phyloP scores from a whole-genome alignment of 2,113 vertebrate species.

The Sclerurus mexicanus region DNA sequence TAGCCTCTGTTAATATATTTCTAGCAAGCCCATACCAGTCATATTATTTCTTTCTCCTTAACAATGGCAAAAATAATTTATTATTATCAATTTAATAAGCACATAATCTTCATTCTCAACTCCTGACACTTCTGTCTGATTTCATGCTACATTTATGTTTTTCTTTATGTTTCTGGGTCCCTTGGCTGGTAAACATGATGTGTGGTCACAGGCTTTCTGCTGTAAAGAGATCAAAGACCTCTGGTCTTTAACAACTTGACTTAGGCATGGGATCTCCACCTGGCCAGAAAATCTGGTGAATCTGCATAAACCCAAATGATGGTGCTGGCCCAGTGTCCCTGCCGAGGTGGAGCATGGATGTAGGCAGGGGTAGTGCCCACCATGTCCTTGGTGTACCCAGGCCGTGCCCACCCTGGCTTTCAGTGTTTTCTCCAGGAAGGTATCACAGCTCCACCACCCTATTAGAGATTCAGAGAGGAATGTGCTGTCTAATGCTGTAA shows the following conservation, averaged over 20 bases:
- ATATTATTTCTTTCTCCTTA: background rate
- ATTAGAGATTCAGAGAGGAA: background rate
- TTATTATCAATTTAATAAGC: background rate
- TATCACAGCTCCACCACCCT: rapidly evolving
- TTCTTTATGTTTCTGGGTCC: background rate
- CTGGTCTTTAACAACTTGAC: background rate
- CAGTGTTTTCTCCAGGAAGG: rapidly evolving
- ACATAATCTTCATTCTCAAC: background rate
- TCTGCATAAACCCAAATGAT: background rate
- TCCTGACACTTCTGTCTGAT: background rate
- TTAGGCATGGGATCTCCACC: background rate
- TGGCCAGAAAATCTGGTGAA: background rate
- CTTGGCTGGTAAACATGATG: background rate
- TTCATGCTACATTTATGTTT: background rate
- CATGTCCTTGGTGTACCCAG: rapidly evolving
- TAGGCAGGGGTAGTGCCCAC: rapidly evolving
- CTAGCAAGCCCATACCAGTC: background rate
- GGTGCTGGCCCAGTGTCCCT: background rate
- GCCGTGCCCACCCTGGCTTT: rapidly evolving
- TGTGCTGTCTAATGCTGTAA: rapidly evolving
- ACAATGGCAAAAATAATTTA: background rate
- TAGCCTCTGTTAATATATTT: background rate
- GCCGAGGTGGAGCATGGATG: rapidly evolving
- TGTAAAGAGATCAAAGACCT: background rate
- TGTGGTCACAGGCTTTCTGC: background rate